phyloP scores from a whole-genome alignment of 1,140 invertebrate genomes.

The Drosophila fuyamai region DNA sequence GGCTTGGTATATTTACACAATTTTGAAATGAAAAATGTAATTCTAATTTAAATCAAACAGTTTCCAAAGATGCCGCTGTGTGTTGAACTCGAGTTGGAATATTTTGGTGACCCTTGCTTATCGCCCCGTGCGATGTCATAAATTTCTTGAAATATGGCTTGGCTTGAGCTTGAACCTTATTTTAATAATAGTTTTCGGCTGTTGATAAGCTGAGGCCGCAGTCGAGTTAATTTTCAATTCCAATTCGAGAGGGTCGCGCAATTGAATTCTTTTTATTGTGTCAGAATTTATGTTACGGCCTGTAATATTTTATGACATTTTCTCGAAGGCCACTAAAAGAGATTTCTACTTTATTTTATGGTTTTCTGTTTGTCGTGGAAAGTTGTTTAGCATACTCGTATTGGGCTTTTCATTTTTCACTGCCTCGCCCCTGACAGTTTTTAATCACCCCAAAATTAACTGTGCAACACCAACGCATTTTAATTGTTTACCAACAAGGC shows the following conservation, averaged over 20 bases:
- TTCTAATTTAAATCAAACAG: slow-evolving; percentile 67
- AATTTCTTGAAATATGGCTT: slow-evolving; percentile 55
- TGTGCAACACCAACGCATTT: slow-evolving; percentile 59
- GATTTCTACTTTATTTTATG: slow-evolving; percentile 38
- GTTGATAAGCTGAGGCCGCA: slow-evolving; percentile 46
- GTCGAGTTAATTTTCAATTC: slow-evolving; percentile 50
- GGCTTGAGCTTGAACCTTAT: slow-evolving; percentile 68
- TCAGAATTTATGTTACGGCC: slow-evolving; percentile 37
- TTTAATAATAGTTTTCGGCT: slow-evolving; percentile 44
- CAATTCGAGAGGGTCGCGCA: slow-evolving; percentile 17
- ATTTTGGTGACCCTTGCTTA: slow-evolving; percentile 44
- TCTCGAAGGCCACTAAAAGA: slow-evolving; percentile 25
- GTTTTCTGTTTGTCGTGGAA: slow-evolving; percentile 28
- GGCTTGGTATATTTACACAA: slow-evolving; percentile 69
- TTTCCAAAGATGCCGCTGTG: slow-evolving; percentile 24
- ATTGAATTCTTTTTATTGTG: slow-evolving; percentile 31
- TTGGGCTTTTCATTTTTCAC: slow-evolving; percentile 28
- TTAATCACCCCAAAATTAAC: slow-evolving; percentile 65
- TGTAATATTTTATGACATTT: slow-evolving; percentile 58
- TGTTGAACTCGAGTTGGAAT: slow-evolving; percentile 3
- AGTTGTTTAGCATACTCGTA: slow-evolving; percentile 50
- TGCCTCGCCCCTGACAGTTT: slow-evolving; percentile 34
- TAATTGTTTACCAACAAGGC: slow-evolving; percentile 60
- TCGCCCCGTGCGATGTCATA: slow-evolving; percentile 61
- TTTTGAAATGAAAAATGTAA: slow-evolving; percentile 70